Base-by-base conservation (phyloP, 1,140 invertebrate species). In the Aradophagus sp. region DNA sequence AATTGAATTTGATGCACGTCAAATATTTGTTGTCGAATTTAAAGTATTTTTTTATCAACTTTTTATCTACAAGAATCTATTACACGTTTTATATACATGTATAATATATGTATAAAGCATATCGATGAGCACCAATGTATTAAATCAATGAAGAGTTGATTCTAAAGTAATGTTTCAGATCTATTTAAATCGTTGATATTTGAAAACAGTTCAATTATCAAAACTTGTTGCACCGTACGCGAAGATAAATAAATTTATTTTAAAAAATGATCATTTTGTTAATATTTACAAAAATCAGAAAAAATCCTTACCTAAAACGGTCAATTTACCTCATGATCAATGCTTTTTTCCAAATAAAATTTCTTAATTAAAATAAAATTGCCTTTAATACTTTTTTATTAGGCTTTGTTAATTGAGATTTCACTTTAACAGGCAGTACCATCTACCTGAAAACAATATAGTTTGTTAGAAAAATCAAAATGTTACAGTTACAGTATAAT, bases 191-290 rank as follows among this genome's bases (percentile, higher is more conserved):
- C 16, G 26, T 59, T 59, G 41, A 4, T 45, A 61, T 19, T 48
- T 42, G n/a, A 61, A 50, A 42, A 1, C 16, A 47, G 42, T 27
- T 48, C 13, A 48, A 31, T n/a, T 34, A 32, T 42, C 34, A 32
- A 48, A 16, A 59, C 19, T 48, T 59, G 35, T 61, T 61, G 14
- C 36, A 42, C 14, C 38, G 14, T 31, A 20, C 17, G n/a, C 16
- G 7, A 29, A 27, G 11, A 45, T 16, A 19, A 62, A 62, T 52
- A 62, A 44, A 62, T 62, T 62, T 62, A 52, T 62, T 62, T 62
- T 62, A 13, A 62, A 48, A 58, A 36, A 45, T 26, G 11, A 5
- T 0, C 11, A 0, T 45, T 41, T 26, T 38, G 3, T 38, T 14
- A 6, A 27, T 19, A 26, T 16, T 26, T 16, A 5, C 11, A 2